Evolutionary conservation across 1,140 invertebrate genomes (phyloP).

Genomic region (Drosophila setifemur): DNA sequence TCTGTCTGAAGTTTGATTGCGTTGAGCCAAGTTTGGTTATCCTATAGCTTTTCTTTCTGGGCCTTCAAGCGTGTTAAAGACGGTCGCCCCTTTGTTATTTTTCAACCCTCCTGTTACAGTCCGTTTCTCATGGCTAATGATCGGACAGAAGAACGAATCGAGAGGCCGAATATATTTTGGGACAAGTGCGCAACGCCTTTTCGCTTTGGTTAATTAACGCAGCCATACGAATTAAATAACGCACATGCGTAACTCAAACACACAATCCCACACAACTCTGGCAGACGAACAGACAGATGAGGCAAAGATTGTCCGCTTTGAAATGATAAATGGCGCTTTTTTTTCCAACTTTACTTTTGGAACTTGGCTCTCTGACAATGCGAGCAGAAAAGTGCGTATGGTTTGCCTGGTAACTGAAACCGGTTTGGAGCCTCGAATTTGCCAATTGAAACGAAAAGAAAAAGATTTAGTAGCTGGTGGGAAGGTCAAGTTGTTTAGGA

Average conservation of each 20-base stretch:
- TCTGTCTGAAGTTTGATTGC: slow-evolving; percentile 10
- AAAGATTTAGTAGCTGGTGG: neutral
- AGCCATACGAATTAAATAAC: slow-evolving; percentile 74
- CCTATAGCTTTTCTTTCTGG: slow-evolving; percentile 36
- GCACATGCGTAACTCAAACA: slow-evolving; percentile 69
- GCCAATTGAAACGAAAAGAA: slow-evolving; percentile 9
- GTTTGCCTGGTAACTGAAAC: slow-evolving; percentile 31
- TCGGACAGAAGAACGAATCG: slow-evolving; percentile 11
- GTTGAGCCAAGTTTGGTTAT: slow-evolving; percentile 18
- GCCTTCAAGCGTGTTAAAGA: slow-evolving; percentile 48
- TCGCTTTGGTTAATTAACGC: slow-evolving; percentile 63
- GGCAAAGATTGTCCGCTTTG: slow-evolving; percentile 10
- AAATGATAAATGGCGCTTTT: slow-evolving; percentile 61
- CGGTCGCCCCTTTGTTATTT: neutral
- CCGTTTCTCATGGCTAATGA: slow-evolving; percentile 39
- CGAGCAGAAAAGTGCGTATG: slow-evolving; percentile 21
- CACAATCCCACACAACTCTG: slow-evolving; percentile 2
- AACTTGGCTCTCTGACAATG: slow-evolving; percentile 3
- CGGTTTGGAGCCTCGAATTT: slow-evolving; percentile 42
- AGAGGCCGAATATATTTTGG: slow-evolving; percentile 24
- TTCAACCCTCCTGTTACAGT: slow-evolving; percentile 9
- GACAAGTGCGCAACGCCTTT: slow-evolving; percentile 27
- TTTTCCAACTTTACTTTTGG: slow-evolving; percentile 24
- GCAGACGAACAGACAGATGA: neutral
- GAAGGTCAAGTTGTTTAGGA: slow-evolving; percentile 27